These are phyloP conservation scores for Protonemura montana DNA, from an alignment of 2,888 invertebrate species.

Conservation along the genomic window DNA sequence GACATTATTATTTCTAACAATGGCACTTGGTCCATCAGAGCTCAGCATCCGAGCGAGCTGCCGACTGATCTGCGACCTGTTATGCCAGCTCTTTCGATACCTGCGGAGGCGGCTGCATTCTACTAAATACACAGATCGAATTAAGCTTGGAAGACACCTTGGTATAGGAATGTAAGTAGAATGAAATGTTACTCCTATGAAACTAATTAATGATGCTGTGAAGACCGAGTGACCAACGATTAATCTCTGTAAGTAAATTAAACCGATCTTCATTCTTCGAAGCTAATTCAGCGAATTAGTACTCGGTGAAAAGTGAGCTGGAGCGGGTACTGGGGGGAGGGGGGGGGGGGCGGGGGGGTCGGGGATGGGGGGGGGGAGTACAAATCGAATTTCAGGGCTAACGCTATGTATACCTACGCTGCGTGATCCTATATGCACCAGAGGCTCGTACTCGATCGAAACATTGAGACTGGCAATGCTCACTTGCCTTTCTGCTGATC, in stretches of 20 bases:
- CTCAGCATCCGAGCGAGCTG: too few relatives aligned
- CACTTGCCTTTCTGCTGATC: too few relatives aligned
- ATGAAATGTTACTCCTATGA: not conserved
- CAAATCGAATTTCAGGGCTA: not conserved
- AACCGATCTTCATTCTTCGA: constrained; percentile 3
- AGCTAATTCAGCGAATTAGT: not conserved
- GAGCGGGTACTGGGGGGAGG: not conserved
- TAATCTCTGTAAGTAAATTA: constrained; percentile 4
- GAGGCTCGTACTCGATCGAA: too few relatives aligned
- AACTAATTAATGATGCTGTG: constrained; percentile 7
- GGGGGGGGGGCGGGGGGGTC: not conserved
- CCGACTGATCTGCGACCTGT: too few relatives aligned
- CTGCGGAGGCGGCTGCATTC: not conserved
- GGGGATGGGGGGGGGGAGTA: not conserved
- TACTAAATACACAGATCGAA: not conserved
- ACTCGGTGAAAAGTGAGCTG: not conserved
- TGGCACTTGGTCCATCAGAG: too few relatives aligned
- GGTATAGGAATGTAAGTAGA: not conserved
- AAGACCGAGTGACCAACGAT: not conserved
- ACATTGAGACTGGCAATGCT: too few relatives aligned
- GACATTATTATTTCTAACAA: too few relatives aligned
- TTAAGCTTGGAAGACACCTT: not conserved
- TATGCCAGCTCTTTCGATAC: not conserved
- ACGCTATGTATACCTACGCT: too few relatives aligned
- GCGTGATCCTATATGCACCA: too few relatives aligned